Conservation (phyloP, 2,113 vertebrate species). For the Orcinus orca region DNA sequence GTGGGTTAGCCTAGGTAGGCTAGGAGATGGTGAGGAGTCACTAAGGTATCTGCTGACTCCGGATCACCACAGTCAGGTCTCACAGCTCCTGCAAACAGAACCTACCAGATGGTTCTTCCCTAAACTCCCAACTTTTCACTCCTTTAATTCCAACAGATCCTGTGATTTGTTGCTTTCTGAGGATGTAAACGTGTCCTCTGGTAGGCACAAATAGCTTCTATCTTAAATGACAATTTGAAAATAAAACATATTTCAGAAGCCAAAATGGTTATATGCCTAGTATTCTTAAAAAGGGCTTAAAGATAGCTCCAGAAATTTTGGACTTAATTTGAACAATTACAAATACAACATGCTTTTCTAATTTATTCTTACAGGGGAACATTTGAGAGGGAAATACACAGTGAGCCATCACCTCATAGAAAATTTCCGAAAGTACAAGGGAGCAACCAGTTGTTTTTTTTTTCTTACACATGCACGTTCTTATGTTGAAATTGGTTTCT, state of each 20-base stretch:
- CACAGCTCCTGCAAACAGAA: background rate
- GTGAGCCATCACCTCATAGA: background rate
- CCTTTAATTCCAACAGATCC: background rate
- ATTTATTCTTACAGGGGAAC: background rate
- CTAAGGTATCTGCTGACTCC: rapidly evolving
- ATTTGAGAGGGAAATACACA: background rate
- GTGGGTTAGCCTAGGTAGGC: background rate
- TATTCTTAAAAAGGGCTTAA: background rate
- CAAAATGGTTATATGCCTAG: background rate
- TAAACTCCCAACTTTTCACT: background rate
- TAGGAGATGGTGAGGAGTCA: background rate
- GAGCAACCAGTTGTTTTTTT: background rate
- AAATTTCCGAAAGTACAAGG: background rate
- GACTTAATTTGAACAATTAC: background rate
- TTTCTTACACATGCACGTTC: background rate
- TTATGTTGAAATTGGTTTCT: background rate
- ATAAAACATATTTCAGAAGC: background rate
- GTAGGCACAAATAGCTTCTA: background rate
- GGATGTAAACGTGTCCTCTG: background rate
- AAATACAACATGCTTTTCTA: background rate
- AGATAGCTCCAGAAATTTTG: background rate
- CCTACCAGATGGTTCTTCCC: background rate
- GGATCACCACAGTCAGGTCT: background rate
- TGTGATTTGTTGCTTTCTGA: background rate
- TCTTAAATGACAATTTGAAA: background rate